Percentiles rank a stretch among this genome's conserved stretches.
Conservation (phyloP, 1,140 invertebrate species). For the Tachypleus tridentatus region DNA sequence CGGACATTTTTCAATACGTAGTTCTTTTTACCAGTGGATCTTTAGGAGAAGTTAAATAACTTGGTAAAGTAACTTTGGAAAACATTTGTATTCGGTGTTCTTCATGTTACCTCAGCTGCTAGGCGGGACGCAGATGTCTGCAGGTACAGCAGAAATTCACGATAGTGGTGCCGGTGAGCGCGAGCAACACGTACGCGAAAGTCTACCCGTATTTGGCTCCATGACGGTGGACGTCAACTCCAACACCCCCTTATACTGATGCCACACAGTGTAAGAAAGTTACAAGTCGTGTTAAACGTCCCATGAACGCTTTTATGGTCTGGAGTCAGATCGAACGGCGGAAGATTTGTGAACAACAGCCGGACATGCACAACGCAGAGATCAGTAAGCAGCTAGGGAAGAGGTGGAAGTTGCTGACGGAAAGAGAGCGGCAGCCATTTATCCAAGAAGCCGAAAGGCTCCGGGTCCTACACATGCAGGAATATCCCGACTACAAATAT, state of each 20-base stretch:
- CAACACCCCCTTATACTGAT: conserved; percentile 82
- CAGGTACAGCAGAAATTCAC: too few species aligned
- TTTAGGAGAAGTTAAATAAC: too few species aligned
- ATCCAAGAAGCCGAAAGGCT: conserved; percentile 87
- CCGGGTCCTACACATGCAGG: conserved; percentile 76
- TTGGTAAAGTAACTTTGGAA: too few species aligned
- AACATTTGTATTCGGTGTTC: too few species aligned
- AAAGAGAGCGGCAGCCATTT: conserved; percentile 77
- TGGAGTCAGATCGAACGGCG: conserved; percentile 90
- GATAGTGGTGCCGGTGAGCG: too few species aligned
- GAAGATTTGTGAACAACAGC: conserved; percentile 83
- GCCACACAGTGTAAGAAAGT: conserved; percentile 87
- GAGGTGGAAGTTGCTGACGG: conserved; percentile 77
- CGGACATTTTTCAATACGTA: too few species aligned
- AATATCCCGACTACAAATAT: conserved; percentile 98
- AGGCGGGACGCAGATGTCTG: too few species aligned
- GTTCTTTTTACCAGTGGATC: too few species aligned
- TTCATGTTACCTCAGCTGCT: too few species aligned
- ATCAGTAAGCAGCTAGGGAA: conserved; percentile 86
- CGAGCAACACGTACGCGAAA: too few species aligned
- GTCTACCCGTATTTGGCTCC: conserved; percentile 54
- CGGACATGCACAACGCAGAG: conserved; percentile 93
- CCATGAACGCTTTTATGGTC: conserved; percentile 98
- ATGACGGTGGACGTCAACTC: conserved; percentile 77
- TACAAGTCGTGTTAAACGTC: conserved; percentile 88